Base-by-base conservation (phyloP, 2,888 invertebrate species). In the Tethea ocularis region DNA sequence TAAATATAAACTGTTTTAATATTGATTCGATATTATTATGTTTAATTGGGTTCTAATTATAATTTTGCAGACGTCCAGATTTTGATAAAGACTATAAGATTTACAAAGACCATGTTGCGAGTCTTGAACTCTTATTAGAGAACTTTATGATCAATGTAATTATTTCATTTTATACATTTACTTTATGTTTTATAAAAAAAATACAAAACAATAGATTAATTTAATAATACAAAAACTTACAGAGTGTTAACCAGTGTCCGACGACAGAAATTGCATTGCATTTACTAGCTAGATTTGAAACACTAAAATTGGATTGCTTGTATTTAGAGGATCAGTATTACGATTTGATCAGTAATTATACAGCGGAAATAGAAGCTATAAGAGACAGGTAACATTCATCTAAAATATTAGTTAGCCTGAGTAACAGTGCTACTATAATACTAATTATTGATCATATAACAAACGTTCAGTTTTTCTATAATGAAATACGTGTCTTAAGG, bases 21-120 rank as follows among this genome's bases (percentile, higher is more conserved):
- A 56, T 46, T 55, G 1, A 33, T 17, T 59, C 51, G 26, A 29
- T 54, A 29, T 20, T 29, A 13, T n/a, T n/a, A 41, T 56, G 36
- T 51, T 57, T 57, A 46, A 58, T 61, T 22, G 15, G 6, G n/a
- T 26, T n/a, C n/a, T n/a, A 5, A 15, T 15, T n/a, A 15, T 38
- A 6, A 7, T n/a, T 57, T 80, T 80, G 11, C 69, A 92, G 93
- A 63, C 86, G 89, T 13, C 89, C 93, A 7, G 95, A 95, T 74
- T 98, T 98, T 78, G 96, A 97, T 72, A 93, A 91, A 54, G 97
- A 98, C 81, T 98, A 95, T 80, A 95, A 95, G 60, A 93, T 93
- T 11, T 98, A 97, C 75, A 95, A 95, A 68, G 94, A 95, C 64
- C 93, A 93, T 57, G 94, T 97, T 0, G 94, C 94, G 3, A 95